Percentiles rank a stretch among this genome's conserved stretches.
phyloP scores from a whole-genome alignment of 2,113 vertebrate species.

The Microcebus murinus region DNA sequence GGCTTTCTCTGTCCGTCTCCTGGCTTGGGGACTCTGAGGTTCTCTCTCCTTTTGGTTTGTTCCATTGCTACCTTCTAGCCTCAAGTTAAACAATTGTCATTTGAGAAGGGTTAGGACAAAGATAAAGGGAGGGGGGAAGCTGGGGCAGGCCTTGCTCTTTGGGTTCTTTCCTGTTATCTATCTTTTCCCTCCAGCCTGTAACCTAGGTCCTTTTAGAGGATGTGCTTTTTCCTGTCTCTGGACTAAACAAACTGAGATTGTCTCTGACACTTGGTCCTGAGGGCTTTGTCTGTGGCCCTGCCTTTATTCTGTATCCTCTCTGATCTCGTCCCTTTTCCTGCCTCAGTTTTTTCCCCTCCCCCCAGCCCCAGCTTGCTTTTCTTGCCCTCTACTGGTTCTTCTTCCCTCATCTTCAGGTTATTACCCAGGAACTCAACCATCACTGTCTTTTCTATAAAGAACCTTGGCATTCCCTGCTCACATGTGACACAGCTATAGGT shows the following conservation, averaged over 20 bases:
- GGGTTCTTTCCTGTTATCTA: conserved; percentile 62
- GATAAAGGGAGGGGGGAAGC: neutral
- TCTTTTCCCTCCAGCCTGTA: conserved; percentile 39
- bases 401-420: neutral
- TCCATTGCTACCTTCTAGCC: neutral
- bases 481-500: neutral
- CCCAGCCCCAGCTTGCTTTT: neutral
- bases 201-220: conserved; percentile 40
- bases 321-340: conserved; percentile 26
- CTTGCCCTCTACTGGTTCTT: neutral
- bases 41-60: neutral
- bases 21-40: neutral
- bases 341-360: neutral
- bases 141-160: neutral
- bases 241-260: conserved; percentile 39
- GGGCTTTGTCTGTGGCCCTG: neutral
- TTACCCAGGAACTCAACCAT: neutral
- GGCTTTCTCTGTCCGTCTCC: neutral
- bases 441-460: neutral
- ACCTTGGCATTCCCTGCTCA: neutral
- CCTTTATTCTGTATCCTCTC: conserved; percentile 33
- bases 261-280: conserved; percentile 6
- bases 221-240: conserved; percentile 66
- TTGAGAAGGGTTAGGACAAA: neutral
- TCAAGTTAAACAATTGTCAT: neutral